These are phyloP conservation scores for Zygaena filipendulae DNA, from an alignment of 2,888 invertebrate species.

Conservation along the genomic window DNA sequence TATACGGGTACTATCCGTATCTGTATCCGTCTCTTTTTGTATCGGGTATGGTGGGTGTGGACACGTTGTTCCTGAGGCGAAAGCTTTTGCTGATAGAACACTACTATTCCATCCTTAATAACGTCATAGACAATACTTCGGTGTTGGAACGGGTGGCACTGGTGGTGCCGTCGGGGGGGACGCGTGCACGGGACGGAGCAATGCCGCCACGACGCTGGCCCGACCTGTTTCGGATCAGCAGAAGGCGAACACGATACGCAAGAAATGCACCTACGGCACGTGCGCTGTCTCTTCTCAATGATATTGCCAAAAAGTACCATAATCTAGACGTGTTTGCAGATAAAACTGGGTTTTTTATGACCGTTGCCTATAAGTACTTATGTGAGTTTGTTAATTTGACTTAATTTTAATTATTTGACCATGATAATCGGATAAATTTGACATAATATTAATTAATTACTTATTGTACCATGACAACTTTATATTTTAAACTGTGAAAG, in stretches of 20 bases:
- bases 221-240: too few relatives aligned
- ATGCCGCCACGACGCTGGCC: too few relatives aligned
- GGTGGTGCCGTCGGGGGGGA: neutral
- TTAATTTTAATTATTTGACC: too few relatives aligned
- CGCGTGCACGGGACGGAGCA: too few relatives aligned
- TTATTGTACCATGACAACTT: too few relatives aligned
- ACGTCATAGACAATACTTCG: neutral
- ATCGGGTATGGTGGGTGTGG: constrained; percentile 5
- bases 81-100: neutral
- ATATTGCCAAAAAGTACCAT: neutral
- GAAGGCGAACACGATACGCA: neutral
- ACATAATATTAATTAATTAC: too few relatives aligned
- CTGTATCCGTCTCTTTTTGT: constrained; percentile 6
- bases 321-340: neutral
- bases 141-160: neutral
- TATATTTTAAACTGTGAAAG: too few relatives aligned
- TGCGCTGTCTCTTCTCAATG: neutral
- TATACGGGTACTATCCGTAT: constrained; percentile 6
- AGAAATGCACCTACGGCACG: neutral
- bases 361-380: too few relatives aligned
- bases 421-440: too few relatives aligned
- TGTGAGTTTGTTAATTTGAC: too few relatives aligned
- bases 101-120: neutral
- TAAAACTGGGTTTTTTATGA: too few relatives aligned
- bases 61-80: constrained; percentile 3